Evolutionary conservation across 2,888 invertebrate genomes (phyloP).

Genomic region (Leptopilina syphax): DNA sequence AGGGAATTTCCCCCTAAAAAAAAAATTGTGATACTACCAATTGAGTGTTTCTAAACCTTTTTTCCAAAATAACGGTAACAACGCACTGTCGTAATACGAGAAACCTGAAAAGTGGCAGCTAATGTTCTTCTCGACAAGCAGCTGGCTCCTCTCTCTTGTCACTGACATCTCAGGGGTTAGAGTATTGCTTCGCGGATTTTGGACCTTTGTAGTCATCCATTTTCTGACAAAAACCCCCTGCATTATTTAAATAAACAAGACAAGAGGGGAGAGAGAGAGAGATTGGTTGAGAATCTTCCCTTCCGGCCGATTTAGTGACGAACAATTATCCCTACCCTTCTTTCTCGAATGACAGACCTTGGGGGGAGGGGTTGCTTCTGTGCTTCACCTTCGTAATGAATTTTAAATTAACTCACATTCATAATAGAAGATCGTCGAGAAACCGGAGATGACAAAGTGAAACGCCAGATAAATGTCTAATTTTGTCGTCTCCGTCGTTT

Average conservation of each 20-base stretch:
- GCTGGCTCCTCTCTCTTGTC: slow-evolving; percentile 52
- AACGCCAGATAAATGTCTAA: slow-evolving; percentile 68
- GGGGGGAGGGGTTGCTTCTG: slow-evolving; percentile 53
- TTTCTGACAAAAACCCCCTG: slow-evolving; percentile 64
- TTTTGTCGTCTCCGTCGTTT: slow-evolving; percentile 37
- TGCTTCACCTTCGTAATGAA: slow-evolving; percentile 72
- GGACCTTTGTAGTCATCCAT: slow-evolving; percentile 75
- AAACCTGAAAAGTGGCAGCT: slow-evolving; percentile 57
- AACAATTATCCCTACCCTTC: slow-evolving; percentile 73
- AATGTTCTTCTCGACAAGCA: slow-evolving; percentile 54
- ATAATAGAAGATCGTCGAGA: slow-evolving; percentile 73
- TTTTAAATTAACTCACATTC: slow-evolving; percentile 76
- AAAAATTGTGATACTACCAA: slow-evolving; percentile 22
- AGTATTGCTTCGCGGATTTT: slow-evolving; percentile 65
- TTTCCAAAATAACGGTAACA: slow-evolving; percentile 35
- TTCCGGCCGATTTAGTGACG: slow-evolving; percentile 65
- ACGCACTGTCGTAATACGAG: slow-evolving; percentile 41
- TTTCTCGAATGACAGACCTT: slow-evolving; percentile 61
- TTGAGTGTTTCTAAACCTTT: slow-evolving; percentile 2
- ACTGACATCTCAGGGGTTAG: slow-evolving; percentile 43
- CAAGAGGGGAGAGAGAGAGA: slow-evolving; percentile 62
- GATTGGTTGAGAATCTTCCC: slow-evolving; percentile 66
- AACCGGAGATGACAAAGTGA: slow-evolving; percentile 74
- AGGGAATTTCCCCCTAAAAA: slow-evolving; percentile 2
- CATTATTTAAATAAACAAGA: slow-evolving; percentile 77